Evolutionary conservation across 1,140 invertebrate genomes (phyloP).

Genomic region (Lutraria rhynchaena): DNA sequence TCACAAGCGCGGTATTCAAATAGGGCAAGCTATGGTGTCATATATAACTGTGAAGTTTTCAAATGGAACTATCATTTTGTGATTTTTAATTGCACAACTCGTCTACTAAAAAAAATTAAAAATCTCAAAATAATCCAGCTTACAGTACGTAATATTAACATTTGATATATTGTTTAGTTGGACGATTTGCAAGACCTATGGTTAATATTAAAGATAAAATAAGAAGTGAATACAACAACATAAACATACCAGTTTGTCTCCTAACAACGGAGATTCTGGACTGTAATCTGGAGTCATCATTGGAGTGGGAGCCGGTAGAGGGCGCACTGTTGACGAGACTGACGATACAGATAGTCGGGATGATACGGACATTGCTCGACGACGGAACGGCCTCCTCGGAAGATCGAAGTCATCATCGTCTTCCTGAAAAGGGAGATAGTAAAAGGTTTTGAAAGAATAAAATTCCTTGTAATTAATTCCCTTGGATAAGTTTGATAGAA

Average conservation of each 20-base stretch:
- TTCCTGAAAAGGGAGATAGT: slow-evolving; percentile 58
- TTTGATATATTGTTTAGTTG: too few relatives aligned
- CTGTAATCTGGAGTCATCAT: slow-evolving; percentile 45
- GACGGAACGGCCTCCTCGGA: slow-evolving; percentile 73
- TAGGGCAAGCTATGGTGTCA: too few relatives aligned
- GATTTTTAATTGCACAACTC: too few relatives aligned
- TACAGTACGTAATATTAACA: too few relatives aligned
- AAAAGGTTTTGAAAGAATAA: background rate
- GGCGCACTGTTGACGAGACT: slow-evolving; percentile 72
- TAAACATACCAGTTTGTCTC: slow-evolving; percentile 51
- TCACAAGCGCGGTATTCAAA: too few relatives aligned
- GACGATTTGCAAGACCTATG: too few relatives aligned
- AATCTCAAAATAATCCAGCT: too few relatives aligned
- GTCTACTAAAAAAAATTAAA: too few relatives aligned
- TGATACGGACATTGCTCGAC: slow-evolving; percentile 77
- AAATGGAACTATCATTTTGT: too few relatives aligned
- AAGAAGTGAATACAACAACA: too few relatives aligned
- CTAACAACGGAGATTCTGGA: slow-evolving; percentile 43
- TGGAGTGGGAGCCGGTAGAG: slow-evolving; percentile 64
- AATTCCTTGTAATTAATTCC: background rate
- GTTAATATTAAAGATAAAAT: too few relatives aligned
- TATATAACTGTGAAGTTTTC: too few relatives aligned
- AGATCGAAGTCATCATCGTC: slow-evolving; percentile 72
- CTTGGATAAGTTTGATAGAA: background rate
- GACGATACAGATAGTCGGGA: slow-evolving; percentile 70